Evolutionary conservation across 2,797 vertebrate genomes (phyloP).

Genomic region (Malacoraja senta): DNA sequence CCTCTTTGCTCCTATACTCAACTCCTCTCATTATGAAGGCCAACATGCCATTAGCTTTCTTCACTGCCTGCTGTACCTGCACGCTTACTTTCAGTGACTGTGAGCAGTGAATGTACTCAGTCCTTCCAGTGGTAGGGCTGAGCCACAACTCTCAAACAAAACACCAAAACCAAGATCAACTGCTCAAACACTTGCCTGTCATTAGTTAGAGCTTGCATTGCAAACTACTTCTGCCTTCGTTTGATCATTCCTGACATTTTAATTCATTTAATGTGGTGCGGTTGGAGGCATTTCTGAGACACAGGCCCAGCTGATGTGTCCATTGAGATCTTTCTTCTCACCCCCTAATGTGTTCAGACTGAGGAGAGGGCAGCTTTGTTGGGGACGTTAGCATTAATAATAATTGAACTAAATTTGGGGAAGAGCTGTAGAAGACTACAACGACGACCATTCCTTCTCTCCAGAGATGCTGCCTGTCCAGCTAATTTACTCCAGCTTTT

Average conservation of each 20-base stretch:
- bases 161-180: neutral
- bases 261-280: neutral
- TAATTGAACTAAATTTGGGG: neutral
- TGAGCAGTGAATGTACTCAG: too few relatives aligned
- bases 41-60: too few relatives aligned
- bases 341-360: neutral
- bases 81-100: too few relatives aligned
- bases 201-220: neutral
- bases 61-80: too few relatives aligned
- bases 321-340: neutral
- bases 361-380: neutral
- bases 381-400: too few relatives aligned
- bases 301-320: neutral
- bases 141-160: neutral
- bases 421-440: neutral
- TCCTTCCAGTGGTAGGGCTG: neutral
- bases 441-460: too few relatives aligned
- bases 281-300: neutral
- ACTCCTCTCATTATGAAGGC: too few relatives aligned
- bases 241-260: neutral
- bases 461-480: too few relatives aligned
- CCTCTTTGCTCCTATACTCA: too few relatives aligned
- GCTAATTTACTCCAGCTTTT: too few relatives aligned
- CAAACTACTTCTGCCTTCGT: neutral
- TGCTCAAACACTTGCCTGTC: neutral